These are phyloP conservation scores for Gymnoscelis rufifasciata DNA, from an alignment of 2,888 invertebrate species.

Conservation along the genomic window DNA sequence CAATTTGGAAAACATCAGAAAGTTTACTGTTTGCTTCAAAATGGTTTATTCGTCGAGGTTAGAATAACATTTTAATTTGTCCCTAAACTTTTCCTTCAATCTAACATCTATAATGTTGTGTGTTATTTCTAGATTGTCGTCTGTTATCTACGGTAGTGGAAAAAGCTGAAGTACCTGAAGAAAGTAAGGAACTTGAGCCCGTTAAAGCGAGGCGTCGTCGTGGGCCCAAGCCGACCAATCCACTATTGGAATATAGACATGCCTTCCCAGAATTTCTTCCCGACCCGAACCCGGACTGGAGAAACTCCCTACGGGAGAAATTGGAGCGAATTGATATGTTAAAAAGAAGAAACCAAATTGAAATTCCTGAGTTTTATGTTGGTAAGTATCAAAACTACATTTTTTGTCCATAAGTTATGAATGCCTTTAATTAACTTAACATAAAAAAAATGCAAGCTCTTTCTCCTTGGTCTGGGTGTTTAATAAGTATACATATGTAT, in stretches of 20 bases:
- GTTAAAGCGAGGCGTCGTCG: constrained; percentile 36
- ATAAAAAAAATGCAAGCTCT: no score
- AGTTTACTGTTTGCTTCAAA: constrained; percentile 45
- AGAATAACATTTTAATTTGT: constrained; percentile 24
- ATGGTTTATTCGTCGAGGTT: constrained; percentile 68
- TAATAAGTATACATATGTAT: no score
- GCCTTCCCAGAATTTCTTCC: constrained; percentile 96
- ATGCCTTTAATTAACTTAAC: no score
- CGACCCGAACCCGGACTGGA: constrained; percentile 86
- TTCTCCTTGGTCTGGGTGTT: no score
- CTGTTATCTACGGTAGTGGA: constrained; percentile 54
- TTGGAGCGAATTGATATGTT: constrained; percentile 96
- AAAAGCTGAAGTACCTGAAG: constrained; percentile 37
- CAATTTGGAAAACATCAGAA: constrained; percentile 47
- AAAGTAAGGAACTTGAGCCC: constrained; percentile 14
- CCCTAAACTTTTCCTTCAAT: neutral
- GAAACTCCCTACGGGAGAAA: constrained; percentile 91
- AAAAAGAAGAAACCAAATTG: constrained; percentile 86
- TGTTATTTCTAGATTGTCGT: constrained; percentile 48
- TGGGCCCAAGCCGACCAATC: constrained; percentile 35
- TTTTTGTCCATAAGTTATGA: neutral
- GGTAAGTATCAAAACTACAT: constrained; percentile 77
- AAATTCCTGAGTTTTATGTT: constrained; percentile 98
- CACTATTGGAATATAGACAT: constrained; percentile 80
- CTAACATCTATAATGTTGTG: neutral